Evolutionary conservation across 2,113 vertebrate species (phyloP).

Genomic region (Mesocricetus auratus): DNA sequence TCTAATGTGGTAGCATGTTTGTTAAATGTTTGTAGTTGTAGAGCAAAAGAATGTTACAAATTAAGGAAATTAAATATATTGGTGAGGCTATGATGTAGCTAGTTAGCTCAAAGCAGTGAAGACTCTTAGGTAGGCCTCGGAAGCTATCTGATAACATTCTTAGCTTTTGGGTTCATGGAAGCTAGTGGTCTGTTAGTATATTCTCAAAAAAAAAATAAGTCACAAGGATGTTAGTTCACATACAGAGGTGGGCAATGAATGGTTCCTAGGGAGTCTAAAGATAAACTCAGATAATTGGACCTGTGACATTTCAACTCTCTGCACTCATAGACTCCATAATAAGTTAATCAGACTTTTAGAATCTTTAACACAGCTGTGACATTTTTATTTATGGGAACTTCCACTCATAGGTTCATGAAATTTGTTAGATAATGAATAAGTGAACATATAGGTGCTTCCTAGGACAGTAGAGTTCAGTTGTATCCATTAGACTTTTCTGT

Average conservation of each 20-base stretch:
- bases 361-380: neutral
- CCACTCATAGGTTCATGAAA: neutral
- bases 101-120: neutral
- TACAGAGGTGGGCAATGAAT: neutral
- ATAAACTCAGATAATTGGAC: neutral
- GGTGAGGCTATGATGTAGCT: neutral
- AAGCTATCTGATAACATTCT: neutral
- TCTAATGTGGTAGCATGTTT: neutral
- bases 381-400: neutral
- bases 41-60: neutral
- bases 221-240: neutral
- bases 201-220: neutral
- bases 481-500: neutral
- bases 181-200: neutral
- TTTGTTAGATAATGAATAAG: neutral
- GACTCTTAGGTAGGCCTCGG: neutral
- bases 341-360: neutral
- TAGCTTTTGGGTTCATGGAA: neutral
- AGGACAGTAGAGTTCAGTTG: neutral
- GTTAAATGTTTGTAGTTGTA: neutral
- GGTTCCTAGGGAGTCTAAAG: neutral
- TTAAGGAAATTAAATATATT: neutral
- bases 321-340: neutral
- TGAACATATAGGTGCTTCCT: neutral
- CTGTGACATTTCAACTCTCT: neutral